Conservation (phyloP, 2,797 vertebrate species). For the Megalops cyprinoides region DNA sequence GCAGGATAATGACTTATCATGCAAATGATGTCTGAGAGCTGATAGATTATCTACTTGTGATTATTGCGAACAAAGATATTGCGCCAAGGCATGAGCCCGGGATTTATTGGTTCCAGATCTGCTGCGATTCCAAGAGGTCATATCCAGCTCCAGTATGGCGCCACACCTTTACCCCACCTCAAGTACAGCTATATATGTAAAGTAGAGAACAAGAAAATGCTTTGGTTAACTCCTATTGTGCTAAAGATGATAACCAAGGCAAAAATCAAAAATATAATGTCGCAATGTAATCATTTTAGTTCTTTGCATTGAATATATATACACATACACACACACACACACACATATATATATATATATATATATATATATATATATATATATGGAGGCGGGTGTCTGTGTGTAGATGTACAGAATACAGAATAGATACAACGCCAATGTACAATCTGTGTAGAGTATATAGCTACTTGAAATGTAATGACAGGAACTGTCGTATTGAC, state of each 20-base stretch:
- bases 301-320: no score
- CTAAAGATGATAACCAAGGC: not conserved
- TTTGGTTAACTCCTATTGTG: not conserved
- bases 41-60: conserved; percentile 2
- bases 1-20: not conserved
- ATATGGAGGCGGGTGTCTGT: no score
- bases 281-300: no score
- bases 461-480: not conserved
- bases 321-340: no score
- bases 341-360: no score
- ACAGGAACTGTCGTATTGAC: not conserved
- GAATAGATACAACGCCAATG: no score
- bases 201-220: no score
- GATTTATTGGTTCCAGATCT: not conserved
- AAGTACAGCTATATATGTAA: no score
- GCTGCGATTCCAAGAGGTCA: not conserved
- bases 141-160: not conserved
- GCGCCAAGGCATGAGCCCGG: not conserved
- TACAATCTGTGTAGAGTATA: no score
- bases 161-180: not conserved
- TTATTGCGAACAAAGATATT: not conserved
- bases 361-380: not conserved
- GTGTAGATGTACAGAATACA: no score
- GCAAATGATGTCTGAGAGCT: not conserved
- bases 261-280: no score